Conservation (phyloP, 2,797 vertebrate species). For the Zalophus californianus region DNA sequence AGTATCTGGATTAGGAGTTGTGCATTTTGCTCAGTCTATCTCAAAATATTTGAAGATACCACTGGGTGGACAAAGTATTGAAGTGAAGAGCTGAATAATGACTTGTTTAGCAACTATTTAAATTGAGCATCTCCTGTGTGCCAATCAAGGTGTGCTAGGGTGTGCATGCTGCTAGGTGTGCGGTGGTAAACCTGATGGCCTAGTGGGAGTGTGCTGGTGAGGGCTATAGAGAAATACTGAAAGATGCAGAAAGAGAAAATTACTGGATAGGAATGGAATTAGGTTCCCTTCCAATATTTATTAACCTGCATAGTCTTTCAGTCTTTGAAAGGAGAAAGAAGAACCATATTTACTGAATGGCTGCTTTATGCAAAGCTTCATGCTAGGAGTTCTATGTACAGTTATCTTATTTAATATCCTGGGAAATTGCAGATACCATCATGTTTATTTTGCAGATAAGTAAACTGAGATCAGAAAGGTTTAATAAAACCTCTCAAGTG, state of each 20-base stretch:
- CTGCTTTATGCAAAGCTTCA: slow-evolving; percentile 10
- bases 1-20: background rate
- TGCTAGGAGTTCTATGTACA: background rate
- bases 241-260: slow-evolving; percentile 1
- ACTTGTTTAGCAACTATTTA: background rate
- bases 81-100: background rate
- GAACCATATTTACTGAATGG: background rate
- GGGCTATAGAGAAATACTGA: background rate
- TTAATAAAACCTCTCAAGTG: background rate
- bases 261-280: background rate
- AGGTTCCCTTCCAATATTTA: background rate
- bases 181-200: background rate
- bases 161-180: background rate
- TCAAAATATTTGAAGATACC: slow-evolving; percentile 15
- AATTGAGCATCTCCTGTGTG: background rate
- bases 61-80: background rate
- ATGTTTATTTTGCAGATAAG: background rate
- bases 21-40: slow-evolving; percentile 39
- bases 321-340: background rate
- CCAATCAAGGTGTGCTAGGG: background rate
- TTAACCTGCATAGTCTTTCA: background rate
- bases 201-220: background rate
- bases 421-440: background rate
- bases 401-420: background rate
- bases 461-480: background rate